Evolutionary conservation across 1,140 invertebrate species (phyloP), one percentile per base, ranked within the genome.

Genomic region (Diploscapter pachys): DNA sequence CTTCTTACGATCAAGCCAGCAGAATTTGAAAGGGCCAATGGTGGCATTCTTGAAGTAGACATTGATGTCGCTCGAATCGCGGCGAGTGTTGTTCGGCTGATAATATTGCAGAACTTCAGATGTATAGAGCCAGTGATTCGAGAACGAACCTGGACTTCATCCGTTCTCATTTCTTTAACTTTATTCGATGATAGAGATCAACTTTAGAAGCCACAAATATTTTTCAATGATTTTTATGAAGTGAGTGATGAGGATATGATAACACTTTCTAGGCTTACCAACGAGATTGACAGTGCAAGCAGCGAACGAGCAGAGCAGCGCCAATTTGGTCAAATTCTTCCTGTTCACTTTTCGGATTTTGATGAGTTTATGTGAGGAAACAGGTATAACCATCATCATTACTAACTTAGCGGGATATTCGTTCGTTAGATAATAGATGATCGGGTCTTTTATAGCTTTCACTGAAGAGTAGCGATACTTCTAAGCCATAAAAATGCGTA

Each of bases 51-150:
- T 78, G 55, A 76, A 80, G 55, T 78, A 82, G 31, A 76, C 72
- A 5, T 68, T 80, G 63, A 66, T 63, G 8, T 56, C 71, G 75
- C 76, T 61, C 50, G 62, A 57, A 67, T 67, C 52, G 11, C 72
- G 57, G 62, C 54, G 69, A 48, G 80, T 82, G 67, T 65, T 62
- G 69, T 83, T 83, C 13, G 82, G 82, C n/a, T 84, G 74, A 70
- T 76, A 83, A 71, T 83, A 83, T 74, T 81, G 82, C 69, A 83
- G 81, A 8, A 81, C 80, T 80, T 81, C 80, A 13, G 81, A 80
- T 31, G 83, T 85, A 71, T 85, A 83, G 9, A 85, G 68, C 83
- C 83, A 85, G 57, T 83, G 76, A 64, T 84, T 84, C 9, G 84
- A 84, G 3, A 75, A 63, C 52, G 77, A 81, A 53, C 67, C 83